A percentile compares a stretch with the other conserved stretches of the same genome.
These are phyloP conservation scores for Columba janthina DNA, from an alignment of 2,113 vertebrate genomes.

Conservation along the genomic window DNA sequence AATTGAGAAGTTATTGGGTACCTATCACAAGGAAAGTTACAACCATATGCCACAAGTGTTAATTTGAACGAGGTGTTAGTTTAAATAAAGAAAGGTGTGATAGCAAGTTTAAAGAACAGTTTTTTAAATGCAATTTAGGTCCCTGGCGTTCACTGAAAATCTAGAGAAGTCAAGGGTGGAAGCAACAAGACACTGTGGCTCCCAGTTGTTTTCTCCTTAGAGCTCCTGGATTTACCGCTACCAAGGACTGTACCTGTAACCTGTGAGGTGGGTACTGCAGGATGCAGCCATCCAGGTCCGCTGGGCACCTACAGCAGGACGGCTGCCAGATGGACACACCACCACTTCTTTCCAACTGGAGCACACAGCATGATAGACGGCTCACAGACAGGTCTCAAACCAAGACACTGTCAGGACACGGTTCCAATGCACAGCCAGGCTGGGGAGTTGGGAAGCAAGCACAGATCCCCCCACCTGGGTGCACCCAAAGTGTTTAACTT, in stretches of 20 bases:
- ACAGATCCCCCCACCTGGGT: fast-evolving
- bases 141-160: neutral
- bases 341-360: fast-evolving
- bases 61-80: neutral
- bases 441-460: fast-evolving
- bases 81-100: neutral
- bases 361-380: fast-evolving
- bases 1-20: neutral
- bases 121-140: neutral
- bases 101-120: neutral
- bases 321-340: fast-evolving
- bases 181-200: neutral
- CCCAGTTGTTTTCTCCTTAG: neutral
- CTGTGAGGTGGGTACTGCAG: neutral
- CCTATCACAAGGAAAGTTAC: neutral
- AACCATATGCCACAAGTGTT: neutral
- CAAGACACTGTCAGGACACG: fast-evolving
- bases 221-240: fast-evolving
- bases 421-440: neutral
- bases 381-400: neutral
- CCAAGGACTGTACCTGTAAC: neutral
- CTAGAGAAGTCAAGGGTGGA: neutral
- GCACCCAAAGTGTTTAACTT: neutral
- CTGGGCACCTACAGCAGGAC: too few relatives aligned
- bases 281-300: fast-evolving